Conservation (phyloP, 2,888 invertebrate species). For the Lamellibrachia satsuma region DNA sequence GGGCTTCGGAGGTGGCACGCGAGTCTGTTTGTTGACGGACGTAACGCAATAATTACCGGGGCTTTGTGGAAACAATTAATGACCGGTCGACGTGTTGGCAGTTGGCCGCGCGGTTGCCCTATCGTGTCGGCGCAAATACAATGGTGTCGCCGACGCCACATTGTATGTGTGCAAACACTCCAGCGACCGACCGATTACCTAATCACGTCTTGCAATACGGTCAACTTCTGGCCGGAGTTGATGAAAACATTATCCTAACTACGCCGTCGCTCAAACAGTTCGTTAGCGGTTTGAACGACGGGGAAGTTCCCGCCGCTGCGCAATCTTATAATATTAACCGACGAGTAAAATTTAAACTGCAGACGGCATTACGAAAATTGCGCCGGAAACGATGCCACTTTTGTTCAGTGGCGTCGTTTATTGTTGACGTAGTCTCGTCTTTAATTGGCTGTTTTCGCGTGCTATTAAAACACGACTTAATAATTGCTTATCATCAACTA, state of each 20-base stretch:
- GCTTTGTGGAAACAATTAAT: neutral
- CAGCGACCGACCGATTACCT: neutral
- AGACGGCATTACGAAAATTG: neutral
- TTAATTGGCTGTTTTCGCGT: neutral
- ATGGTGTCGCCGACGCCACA: neutral
- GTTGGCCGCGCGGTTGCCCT: neutral
- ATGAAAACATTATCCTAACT: constrained; percentile 4
- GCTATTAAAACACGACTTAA: neutral
- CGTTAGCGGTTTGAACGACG: neutral
- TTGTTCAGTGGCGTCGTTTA: neutral
- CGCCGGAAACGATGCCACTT: neutral
- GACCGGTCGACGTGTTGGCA: neutral
- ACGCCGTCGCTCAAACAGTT: neutral
- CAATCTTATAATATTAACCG: neutral
- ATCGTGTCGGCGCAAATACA: neutral
- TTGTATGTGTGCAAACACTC: neutral
- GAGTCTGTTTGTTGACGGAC: constrained; percentile 12
- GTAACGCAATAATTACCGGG: neutral
- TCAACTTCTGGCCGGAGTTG: neutral
- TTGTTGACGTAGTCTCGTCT: constrained; percentile 5
- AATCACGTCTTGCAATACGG: neutral
- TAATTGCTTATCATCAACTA: neutral
- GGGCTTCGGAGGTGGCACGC: neutral
- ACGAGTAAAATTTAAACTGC: no score
- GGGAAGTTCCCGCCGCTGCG: neutral